These are phyloP conservation scores for Xanthia icteritia DNA, from an alignment of 2,888 invertebrate genomes.

Conservation along the genomic window DNA sequence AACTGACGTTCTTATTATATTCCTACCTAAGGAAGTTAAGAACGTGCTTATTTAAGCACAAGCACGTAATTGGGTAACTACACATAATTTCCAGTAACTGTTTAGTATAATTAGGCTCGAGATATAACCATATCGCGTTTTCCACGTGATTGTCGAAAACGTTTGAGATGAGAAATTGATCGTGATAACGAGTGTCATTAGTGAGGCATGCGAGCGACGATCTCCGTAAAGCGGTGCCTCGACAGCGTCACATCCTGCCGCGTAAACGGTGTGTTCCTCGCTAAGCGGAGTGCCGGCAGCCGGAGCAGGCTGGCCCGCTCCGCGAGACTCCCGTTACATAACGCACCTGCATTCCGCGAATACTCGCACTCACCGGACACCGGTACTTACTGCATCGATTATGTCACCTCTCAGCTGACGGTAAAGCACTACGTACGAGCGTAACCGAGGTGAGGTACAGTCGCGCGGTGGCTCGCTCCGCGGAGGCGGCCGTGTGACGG, in stretches of 20 bases:
- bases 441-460: constrained; percentile 71
- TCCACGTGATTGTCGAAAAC: constrained; percentile 53
- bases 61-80: constrained; percentile 49
- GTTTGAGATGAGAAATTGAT: constrained; percentile 52
- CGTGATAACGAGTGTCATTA: constrained; percentile 68
- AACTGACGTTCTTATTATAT: constrained; percentile 67
- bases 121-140: constrained; percentile 38
- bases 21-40: constrained; percentile 34
- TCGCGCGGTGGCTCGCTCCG: constrained; percentile 70
- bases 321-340: constrained; percentile 58
- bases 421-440: constrained; percentile 78
- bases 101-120: constrained; percentile 26
- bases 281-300: constrained; percentile 30
- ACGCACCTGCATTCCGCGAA: constrained; percentile 82
- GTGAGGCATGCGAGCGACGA: constrained; percentile 64
- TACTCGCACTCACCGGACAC: constrained; percentile 80
- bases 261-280: constrained; percentile 48
- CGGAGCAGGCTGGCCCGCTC: constrained; percentile 24
- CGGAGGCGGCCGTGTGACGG: constrained; percentile 71
- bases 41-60: constrained; percentile 39
- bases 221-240: constrained; percentile 63
- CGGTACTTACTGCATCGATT: constrained; percentile 89
- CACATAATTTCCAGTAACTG: constrained; percentile 37
- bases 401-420: constrained; percentile 88
- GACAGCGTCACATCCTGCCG: constrained; percentile 65